Conservation (phyloP, 2,113 vertebrate genomes). For the Embiotoca jacksoni region DNA sequence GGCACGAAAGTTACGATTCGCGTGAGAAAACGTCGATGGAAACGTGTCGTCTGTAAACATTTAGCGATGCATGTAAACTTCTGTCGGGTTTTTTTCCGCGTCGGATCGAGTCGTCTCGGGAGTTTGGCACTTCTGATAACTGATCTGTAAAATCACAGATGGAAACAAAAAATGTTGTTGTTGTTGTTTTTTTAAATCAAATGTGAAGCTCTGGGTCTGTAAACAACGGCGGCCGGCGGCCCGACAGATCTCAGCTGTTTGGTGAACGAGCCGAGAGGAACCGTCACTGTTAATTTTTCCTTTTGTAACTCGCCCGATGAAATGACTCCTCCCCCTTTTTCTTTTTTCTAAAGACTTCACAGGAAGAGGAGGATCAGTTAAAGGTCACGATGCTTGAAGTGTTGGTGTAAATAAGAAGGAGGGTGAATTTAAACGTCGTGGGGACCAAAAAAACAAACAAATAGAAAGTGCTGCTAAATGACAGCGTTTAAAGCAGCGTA, state of each 20-base stretch:
- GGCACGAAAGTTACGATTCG: conserved; percentile 51
- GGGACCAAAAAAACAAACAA: not conserved
- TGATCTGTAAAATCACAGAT: conserved; percentile 16
- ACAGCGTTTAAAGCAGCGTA: conserved; percentile 55
- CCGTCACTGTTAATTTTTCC: conserved; percentile 17
- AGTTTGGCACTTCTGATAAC: conserved; percentile 77
- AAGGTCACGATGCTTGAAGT: conserved; percentile 56
- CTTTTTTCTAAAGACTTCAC: not conserved
- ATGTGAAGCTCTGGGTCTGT: conserved; percentile 52
- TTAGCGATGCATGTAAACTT: conserved; percentile 80
- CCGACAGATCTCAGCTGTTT: conserved; percentile 49
- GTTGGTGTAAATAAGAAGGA: conserved; percentile 41
- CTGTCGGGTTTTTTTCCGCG: not conserved
- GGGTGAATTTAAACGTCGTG: not conserved
- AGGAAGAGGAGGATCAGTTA: conserved; percentile 18
- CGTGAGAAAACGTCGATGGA: conserved; percentile 39
- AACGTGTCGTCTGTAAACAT: conserved; percentile 80
- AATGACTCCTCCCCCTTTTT: not conserved
- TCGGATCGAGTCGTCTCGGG: conserved; percentile 20
- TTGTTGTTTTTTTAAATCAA: conserved; percentile 6
- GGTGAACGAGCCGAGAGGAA: conserved; percentile 56
- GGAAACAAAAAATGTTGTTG: conserved; percentile 15
- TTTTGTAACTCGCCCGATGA: not conserved
- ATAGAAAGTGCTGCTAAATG: conserved; percentile 25
- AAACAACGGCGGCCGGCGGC: conserved; percentile 73